Conservation (phyloP, 2,888 invertebrate species). For the Mantis religiosa region DNA sequence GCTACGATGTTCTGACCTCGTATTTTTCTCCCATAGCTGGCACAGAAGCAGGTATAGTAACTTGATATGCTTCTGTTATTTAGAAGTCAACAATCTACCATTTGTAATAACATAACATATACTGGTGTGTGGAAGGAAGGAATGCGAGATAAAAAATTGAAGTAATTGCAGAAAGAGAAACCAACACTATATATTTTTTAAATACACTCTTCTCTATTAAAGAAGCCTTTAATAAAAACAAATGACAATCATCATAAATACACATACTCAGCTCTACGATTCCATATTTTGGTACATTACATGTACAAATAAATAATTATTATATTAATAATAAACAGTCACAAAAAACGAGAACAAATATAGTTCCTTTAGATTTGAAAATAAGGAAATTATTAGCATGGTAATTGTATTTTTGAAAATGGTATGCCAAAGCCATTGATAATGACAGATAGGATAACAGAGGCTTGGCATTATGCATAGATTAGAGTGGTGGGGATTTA, state of each 20-base stretch:
- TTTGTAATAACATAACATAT: too few relatives aligned
- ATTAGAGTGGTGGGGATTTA: too few relatives aligned
- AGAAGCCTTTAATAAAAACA: slow-evolving; percentile 34
- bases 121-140: background rate
- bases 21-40: too few relatives aligned
- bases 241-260: slow-evolving; percentile 33
- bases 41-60: too few relatives aligned
- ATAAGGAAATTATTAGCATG: background rate
- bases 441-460: background rate
- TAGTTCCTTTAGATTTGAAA: background rate
- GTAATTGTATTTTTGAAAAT: background rate
- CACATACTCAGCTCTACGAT: slow-evolving; percentile 28
- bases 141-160: background rate
- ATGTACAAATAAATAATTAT: slow-evolving; percentile 33
- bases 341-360: slow-evolving; percentile 28
- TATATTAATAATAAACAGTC: slow-evolving; percentile 29
- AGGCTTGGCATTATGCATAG: background rate
- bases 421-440: background rate
- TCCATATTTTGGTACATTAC: slow-evolving; percentile 32
- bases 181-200: slow-evolving; percentile 15
- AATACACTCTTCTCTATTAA: slow-evolving; percentile 31
- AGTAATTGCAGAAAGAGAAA: background rate
- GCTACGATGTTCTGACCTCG: too few relatives aligned
- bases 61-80: too few relatives aligned
- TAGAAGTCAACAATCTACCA: too few relatives aligned